Base-by-base conservation (phyloP, 2,888 invertebrate genomes). In the Chaitophorus viminalis region DNA sequence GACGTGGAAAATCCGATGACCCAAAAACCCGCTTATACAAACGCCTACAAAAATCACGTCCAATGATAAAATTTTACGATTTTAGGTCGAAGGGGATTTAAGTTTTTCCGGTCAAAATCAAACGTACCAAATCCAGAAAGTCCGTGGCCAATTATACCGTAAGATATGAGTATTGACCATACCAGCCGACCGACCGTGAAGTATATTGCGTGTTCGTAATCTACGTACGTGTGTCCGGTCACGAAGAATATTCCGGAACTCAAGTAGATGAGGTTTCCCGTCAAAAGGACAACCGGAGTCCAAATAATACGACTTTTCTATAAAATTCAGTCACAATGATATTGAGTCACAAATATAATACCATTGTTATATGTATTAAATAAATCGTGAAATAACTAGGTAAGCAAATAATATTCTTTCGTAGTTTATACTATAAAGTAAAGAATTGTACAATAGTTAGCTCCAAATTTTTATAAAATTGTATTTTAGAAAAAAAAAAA, bases 161-260 rank as follows among this genome's bases (percentile, higher is more conserved):
- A 90, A 21, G 83, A 88, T 60, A 90, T 89, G 21, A 89, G 85
- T 68, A 90, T 29, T 14, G 89, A 79, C 89, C 89, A 90, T 14
- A 89, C 87, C 0, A 90, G 76, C 31, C 90, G 89, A n/a, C 89
- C 89, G 14, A 90, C n/a, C 11, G 88, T 89, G 52, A 89, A 89
- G 70, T 89, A 90, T 21, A 89, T 60, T 11, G 89, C 89, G 84
- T 90, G 89, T 83, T 90, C 90, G 70, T 89, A 88, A 39, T 77
- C 79, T 68, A 75, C 81, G 83, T 90, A 90, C 4, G 84, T 78
- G 17, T 90, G 82, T 31, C 89, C 89, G 65, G 89, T 89, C 65
- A 74, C 36, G 46, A 81, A 81, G 21, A 85, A 85, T 21, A 46
- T 18, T 17, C 79, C 78, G n/a, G 68, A 65, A 60, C 74, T 52